A percentile compares a stretch with the other conserved stretches of the same genome.
Conservation (phyloP, 64 coral and sea anemone species). For the Actinia equina region DNA sequence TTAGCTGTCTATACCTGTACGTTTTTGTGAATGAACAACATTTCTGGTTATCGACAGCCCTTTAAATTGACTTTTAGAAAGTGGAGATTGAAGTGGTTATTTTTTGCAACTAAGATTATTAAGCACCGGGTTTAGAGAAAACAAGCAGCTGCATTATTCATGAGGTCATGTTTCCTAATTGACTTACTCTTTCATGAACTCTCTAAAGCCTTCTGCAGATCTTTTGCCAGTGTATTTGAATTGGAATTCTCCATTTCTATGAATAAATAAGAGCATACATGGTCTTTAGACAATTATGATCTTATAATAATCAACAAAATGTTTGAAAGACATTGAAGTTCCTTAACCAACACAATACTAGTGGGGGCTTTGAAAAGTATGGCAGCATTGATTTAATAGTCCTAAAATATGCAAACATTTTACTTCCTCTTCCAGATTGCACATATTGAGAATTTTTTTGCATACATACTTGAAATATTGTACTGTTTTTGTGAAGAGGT, state of each 20-base stretch:
- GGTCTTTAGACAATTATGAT: neutral
- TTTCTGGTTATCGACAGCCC: no score
- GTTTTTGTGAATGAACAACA: no score
- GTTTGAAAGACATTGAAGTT: neutral
- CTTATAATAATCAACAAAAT: neutral
- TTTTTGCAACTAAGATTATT: no score
- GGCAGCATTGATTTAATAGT: no score
- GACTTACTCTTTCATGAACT: conserved; percentile 92
- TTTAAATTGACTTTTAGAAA: no score
- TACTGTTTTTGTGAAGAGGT: conserved; percentile 46
- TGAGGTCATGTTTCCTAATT: neutral
- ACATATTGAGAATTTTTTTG: neutral
- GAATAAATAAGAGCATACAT: conserved; percentile 1
- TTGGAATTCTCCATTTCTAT: conserved; percentile 80
- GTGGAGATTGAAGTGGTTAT: no score
- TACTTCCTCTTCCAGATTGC: neutral
- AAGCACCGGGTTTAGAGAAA: no score
- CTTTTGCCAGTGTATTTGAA: conserved; percentile 77
- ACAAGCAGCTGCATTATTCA: no score
- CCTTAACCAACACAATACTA: no score
- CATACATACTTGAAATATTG: conserved; percentile 96
- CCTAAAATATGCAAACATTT: no score
- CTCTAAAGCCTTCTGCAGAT: conserved; percentile 50
- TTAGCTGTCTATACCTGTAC: no score
- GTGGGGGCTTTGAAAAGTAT: no score